Conservation (phyloP, 1,140 invertebrate genomes). For the Lordiphosa mommai region DNA sequence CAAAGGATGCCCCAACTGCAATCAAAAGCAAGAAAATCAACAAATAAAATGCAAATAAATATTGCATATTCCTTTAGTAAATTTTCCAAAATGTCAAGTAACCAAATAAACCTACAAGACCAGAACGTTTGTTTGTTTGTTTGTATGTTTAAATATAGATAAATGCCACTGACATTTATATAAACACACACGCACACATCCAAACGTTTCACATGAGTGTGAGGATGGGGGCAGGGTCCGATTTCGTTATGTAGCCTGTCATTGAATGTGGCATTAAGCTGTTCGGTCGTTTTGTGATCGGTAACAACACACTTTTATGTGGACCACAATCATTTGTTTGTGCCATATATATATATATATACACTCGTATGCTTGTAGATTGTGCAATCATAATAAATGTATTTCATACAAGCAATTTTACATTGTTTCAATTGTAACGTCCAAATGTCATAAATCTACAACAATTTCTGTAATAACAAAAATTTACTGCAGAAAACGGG, state of each 20-base stretch:
- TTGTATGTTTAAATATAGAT: conserved; percentile 71
- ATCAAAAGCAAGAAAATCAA: conserved; percentile 74
- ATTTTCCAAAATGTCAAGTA: conserved; percentile 66
- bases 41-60: conserved; percentile 75
- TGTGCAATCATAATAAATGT: conserved; percentile 54
- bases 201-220: conserved; percentile 11
- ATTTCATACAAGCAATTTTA: conserved; percentile 45
- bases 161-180: conserved; percentile 64
- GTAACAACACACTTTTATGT: conserved; percentile 58
- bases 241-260: conserved; percentile 4
- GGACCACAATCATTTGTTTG: conserved; percentile 33
- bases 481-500: conserved; percentile 24
- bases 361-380: neutral
- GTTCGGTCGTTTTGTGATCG: conserved; percentile 51
- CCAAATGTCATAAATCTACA: conserved; percentile 57
- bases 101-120: conserved; percentile 53
- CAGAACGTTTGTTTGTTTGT: conserved; percentile 59
- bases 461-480: conserved; percentile 27
- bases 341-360: too few relatives aligned
- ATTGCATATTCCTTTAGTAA: conserved; percentile 53
- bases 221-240: neutral
- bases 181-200: conserved; percentile 29
- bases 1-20: conserved; percentile 33
- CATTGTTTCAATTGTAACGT: conserved; percentile 52
- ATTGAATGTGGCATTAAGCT: conserved; percentile 44